phyloP scores from a whole-genome alignment of 2,113 vertebrate genomes.

The Rhombomys opimus region DNA sequence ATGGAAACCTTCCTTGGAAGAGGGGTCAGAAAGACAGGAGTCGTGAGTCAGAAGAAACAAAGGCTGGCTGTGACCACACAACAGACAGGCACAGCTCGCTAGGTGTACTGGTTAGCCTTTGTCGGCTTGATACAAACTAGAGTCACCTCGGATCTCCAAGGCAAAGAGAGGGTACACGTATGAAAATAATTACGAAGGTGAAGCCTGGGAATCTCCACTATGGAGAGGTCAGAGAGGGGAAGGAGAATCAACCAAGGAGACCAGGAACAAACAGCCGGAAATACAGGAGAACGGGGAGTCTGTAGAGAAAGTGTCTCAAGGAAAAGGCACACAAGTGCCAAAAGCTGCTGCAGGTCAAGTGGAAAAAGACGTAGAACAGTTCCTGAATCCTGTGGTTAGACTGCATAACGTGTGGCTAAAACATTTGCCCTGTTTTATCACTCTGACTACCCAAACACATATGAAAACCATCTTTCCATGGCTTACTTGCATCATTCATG shows the following conservation, averaged over 20 bases:
- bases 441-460: neutral
- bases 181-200: neutral
- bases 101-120: neutral
- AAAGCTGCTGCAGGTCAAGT: too few relatives aligned
- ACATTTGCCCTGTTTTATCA: neutral
- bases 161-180: neutral
- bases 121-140: neutral
- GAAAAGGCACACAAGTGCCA: neutral
- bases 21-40: neutral
- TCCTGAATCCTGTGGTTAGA: neutral
- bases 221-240: neutral
- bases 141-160: neutral
- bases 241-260: neutral
- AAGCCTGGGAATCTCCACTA: neutral
- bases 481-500: neutral
- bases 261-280: neutral
- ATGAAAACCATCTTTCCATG: neutral
- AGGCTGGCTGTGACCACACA: rapidly evolving
- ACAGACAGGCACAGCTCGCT: neutral
- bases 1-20: neutral
- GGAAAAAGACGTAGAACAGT: neutral
- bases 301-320: neutral
- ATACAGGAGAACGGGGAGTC: neutral
- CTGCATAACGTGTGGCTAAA: neutral
- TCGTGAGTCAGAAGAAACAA: neutral